Conservation (phyloP, 2,113 vertebrate species). For the Tonatia bakeri region DNA sequence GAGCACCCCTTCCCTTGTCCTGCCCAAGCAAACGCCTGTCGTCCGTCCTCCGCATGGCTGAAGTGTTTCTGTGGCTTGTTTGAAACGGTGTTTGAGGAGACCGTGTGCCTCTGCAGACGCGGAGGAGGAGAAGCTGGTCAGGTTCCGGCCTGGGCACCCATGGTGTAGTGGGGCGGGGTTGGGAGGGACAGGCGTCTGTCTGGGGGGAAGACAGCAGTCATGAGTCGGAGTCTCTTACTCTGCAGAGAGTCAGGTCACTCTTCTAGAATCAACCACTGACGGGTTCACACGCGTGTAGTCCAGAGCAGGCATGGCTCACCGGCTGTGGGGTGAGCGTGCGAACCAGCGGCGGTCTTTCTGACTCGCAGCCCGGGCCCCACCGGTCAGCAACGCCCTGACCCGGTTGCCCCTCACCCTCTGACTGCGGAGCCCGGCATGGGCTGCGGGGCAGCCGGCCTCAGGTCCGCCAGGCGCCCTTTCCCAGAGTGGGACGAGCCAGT, state of each 20-base stretch:
- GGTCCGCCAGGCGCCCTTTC: no score
- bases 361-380: no score
- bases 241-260: no score
- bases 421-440: fast-evolving
- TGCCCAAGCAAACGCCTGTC: not conserved
- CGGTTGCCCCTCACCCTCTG: no score
- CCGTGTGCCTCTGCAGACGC: not conserved
- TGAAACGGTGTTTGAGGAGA: not conserved
- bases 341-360: no score
- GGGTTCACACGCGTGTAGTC: no score
- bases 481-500: no score
- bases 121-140: not conserved
- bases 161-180: not conserved
- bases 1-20: not conserved
- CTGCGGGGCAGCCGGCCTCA: no score
- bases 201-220: not conserved
- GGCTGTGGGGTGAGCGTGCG: no score
- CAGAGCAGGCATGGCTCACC: no score
- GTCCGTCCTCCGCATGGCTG: not conserved
- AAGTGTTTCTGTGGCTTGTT: not conserved
- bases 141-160: not conserved
- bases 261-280: no score
- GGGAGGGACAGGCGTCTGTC: not conserved
- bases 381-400: no score
- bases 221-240: not conserved